Evolutionary conservation across 2,797 vertebrate genomes (phyloP).

Genomic region (Arremon aurantiirostris): DNA sequence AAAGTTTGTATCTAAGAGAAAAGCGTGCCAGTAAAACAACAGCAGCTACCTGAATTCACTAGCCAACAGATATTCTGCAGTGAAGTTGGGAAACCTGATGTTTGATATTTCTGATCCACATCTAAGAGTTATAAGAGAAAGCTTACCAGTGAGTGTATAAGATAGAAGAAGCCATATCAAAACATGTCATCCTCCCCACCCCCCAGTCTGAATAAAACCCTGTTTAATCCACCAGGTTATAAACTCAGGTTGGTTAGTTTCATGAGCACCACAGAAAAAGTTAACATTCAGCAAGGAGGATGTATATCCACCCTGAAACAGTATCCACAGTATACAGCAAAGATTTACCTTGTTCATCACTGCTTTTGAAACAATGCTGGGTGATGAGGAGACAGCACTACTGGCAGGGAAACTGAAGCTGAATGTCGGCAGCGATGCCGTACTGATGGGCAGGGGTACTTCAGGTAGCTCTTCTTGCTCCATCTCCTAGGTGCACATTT

Average conservation of each 20-base stretch:
- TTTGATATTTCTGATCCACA: background rate
- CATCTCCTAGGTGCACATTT: constrained; percentile 72
- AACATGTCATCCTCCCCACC: background rate
- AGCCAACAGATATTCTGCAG: background rate
- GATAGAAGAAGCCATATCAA: background rate
- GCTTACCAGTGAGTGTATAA: background rate
- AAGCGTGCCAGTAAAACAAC: background rate
- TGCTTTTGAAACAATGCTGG: constrained; percentile 58
- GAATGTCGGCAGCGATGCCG: constrained; percentile 84
- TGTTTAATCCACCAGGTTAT: background rate
- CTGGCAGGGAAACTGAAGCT: constrained; percentile 81
- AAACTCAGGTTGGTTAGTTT: background rate
- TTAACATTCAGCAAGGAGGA: background rate
- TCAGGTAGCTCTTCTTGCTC: constrained; percentile 83
- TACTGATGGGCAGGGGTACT: constrained; percentile 87
- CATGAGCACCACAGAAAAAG: background rate
- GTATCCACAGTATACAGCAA: background rate
- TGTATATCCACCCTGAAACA: background rate
- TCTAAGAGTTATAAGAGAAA: background rate
- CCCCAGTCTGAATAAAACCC: background rate
- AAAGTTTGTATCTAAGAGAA: background rate
- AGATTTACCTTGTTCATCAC: constrained; percentile 73
- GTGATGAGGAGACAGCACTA: constrained; percentile 57
- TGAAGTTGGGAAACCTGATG: background rate
- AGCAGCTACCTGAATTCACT: background rate